Conservation (phyloP, 2,888 invertebrate species). For the Matsumyia berberina region DNA sequence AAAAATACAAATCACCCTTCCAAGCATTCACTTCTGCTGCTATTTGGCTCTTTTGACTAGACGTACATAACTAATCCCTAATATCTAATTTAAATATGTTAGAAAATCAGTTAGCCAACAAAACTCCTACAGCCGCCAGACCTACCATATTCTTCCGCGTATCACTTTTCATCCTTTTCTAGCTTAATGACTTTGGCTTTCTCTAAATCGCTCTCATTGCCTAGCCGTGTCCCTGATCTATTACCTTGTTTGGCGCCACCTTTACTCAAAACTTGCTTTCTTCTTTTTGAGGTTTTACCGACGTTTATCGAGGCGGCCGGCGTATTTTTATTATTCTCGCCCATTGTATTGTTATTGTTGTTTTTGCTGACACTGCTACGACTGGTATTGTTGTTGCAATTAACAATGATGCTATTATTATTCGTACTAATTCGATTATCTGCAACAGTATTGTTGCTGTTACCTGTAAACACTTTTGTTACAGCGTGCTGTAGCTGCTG, state of each 20-base stretch:
- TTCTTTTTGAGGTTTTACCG: constrained; percentile 76
- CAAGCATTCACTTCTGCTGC: constrained; percentile 27
- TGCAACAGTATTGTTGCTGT: constrained; percentile 78
- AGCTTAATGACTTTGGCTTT: constrained; percentile 80
- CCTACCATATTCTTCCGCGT: constrained; percentile 1
- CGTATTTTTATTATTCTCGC: constrained; percentile 66
- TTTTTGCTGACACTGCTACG: constrained; percentile 59
- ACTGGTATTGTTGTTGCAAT: constrained; percentile 78
- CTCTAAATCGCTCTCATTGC: constrained; percentile 74
- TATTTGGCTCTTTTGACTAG: constrained; percentile 61
- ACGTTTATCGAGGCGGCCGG: constrained; percentile 23
- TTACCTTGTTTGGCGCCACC: constrained; percentile 60
- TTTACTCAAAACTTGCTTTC: constrained; percentile 78
- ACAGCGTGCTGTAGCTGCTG: constrained; percentile 74
- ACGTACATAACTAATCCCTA: constrained; percentile 50
- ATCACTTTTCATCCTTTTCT: constrained; percentile 79
- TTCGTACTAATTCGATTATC: constrained; percentile 67
- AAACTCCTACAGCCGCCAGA: background rate
- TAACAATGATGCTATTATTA: constrained; percentile 75
- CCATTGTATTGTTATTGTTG: constrained; percentile 72
- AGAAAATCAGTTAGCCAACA: constrained; percentile 20
- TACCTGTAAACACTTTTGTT: constrained; percentile 78
- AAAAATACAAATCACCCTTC: constrained; percentile 6
- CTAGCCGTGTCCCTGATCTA: constrained; percentile 40
- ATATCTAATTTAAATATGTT: constrained; percentile 25